Evolutionary conservation across 2,797 vertebrate species (phyloP).

Genomic region (Momotus momota): DNA sequence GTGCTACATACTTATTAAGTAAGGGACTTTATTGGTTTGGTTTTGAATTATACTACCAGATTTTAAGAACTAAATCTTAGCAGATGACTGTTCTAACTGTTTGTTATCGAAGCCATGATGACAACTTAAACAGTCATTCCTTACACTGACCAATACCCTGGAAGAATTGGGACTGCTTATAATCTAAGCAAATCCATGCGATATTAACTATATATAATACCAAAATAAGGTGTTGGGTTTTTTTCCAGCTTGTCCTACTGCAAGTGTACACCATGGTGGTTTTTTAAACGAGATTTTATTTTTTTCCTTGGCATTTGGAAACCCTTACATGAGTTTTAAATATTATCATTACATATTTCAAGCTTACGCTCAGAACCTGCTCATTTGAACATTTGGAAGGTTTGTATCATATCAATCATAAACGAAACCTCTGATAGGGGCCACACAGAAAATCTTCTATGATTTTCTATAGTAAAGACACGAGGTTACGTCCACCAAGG

Average conservation of each 20-base stretch:
- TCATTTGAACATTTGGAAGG: background rate
- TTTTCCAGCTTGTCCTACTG: background rate
- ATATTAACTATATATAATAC: background rate
- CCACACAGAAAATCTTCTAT: background rate
- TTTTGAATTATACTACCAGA: background rate
- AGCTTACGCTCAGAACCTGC: background rate
- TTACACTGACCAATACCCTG: background rate
- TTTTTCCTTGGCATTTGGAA: background rate
- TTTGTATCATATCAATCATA: background rate
- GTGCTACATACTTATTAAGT: background rate
- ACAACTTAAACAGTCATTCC: background rate
- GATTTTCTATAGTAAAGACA: background rate
- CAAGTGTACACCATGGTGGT: accelerated
- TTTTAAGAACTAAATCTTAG: background rate
- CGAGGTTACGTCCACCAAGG: background rate
- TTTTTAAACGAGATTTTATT: background rate
- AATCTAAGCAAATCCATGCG: background rate
- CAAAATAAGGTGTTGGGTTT: background rate
- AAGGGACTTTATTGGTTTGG: background rate
- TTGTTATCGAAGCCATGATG: background rate
- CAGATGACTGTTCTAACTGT: background rate
- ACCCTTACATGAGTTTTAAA: background rate
- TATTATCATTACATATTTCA: background rate
- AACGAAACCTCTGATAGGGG: background rate
- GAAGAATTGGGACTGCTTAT: background rate